Conservation (phyloP, 2,113 vertebrate genomes). For the Odobenus rosmarus region DNA sequence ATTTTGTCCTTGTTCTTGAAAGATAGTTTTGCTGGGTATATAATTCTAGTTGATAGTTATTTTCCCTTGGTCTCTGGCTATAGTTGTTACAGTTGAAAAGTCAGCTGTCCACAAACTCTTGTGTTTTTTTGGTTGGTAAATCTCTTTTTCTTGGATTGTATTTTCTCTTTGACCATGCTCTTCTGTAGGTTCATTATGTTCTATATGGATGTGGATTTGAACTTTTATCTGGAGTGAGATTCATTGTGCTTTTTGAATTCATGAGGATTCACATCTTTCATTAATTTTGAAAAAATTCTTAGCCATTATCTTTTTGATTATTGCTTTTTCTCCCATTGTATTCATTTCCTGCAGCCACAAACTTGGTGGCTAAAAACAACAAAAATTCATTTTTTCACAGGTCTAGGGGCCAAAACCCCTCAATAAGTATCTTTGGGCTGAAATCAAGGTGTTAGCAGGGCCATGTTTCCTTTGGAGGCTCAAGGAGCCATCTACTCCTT, state of each 20-base stretch:
- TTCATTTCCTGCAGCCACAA: not conserved
- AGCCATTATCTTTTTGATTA: not conserved
- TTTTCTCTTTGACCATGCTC: not conserved
- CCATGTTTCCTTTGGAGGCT: not conserved
- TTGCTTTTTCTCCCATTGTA: not conserved
- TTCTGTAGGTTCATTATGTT: not conserved
- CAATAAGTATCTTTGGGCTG: not conserved
- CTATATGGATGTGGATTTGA: not conserved
- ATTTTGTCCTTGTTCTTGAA: slow-evolving; percentile 24
- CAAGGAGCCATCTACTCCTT: fast-evolving
- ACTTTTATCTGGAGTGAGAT: not conserved
- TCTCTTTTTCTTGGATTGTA: not conserved
- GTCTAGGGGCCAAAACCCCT: not conserved
- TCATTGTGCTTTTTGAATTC: not conserved
- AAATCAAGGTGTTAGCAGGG: not conserved
- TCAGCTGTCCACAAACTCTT: not conserved
- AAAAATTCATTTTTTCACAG: not conserved
- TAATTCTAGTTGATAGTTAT: not conserved
- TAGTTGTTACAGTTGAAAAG: not conserved
- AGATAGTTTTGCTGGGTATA: not conserved
- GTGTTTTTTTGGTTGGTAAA: not conserved
- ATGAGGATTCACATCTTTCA: not conserved
- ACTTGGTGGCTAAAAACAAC: not conserved
- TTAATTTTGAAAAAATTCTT: not conserved
- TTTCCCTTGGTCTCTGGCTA: not conserved